These are phyloP conservation scores for rat (Rattus norvegicus) DNA, from an alignment of 2,113 vertebrate species.

Conservation along the genomic window GRCr8 NC_086026.1:121331001-121331500, in stretches of 20 bases:
- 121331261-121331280: background rate
- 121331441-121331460: accelerated
- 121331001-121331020: background rate
- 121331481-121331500: background rate
- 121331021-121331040: too few relatives aligned
- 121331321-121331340: background rate
- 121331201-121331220: background rate
- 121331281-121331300: background rate
- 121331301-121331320: background rate
- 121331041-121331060: background rate
- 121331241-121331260: background rate
- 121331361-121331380: background rate
- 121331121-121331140: background rate
- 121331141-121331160: background rate
- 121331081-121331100: background rate
- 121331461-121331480: background rate
- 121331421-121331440: background rate
- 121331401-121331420: background rate
- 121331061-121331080: background rate
- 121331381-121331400: background rate
- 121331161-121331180: background rate
- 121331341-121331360: background rate
- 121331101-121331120: background rate
- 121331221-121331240: too few relatives aligned
- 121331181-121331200: background rate